Evolutionary conservation across 2,888 invertebrate species (phyloP).

Genomic region (Gymnosoma rotundatum): DNA sequence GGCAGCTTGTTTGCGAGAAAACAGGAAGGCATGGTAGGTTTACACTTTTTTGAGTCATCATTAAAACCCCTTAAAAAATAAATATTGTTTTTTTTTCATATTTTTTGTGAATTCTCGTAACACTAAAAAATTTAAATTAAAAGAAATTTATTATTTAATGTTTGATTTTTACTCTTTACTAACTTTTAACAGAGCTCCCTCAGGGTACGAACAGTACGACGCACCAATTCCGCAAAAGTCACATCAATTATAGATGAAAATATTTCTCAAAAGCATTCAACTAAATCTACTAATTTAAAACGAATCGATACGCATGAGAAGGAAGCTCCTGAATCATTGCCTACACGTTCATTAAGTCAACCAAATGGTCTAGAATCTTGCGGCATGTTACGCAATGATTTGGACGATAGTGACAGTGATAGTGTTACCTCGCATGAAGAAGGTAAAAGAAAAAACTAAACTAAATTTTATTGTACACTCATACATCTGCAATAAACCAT

Average conservation of each 20-base stretch:
- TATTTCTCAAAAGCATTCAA: slow-evolving; percentile 63
- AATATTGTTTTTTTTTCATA: no score
- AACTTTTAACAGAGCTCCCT: slow-evolving; percentile 61
- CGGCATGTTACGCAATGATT: slow-evolving; percentile 74
- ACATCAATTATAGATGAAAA: slow-evolving; percentile 74
- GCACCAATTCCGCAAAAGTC: slow-evolving; percentile 81
- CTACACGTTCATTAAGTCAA: slow-evolving; percentile 86
- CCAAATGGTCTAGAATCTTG: slow-evolving; percentile 82
- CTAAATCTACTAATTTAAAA: slow-evolving; percentile 76
- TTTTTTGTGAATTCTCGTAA: no score
- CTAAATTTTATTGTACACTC: not conserved
- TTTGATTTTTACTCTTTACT: no score
- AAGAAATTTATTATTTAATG: no score
- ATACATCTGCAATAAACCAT: slow-evolving; percentile 2
- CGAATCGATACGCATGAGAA: slow-evolving; percentile 75
- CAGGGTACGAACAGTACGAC: slow-evolving; percentile 77
- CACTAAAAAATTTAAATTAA: no score
- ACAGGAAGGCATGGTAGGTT: slow-evolving; percentile 61
- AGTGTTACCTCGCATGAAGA: slow-evolving; percentile 81
- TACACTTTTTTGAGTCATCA: not conserved
- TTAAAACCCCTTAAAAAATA: no score
- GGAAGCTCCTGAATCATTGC: slow-evolving; percentile 75
- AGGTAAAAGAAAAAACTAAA: slow-evolving; percentile 73
- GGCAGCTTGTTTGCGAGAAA: slow-evolving; percentile 44
- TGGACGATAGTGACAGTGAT: slow-evolving; percentile 82